Percentiles rank a stretch among this genome's conserved stretches.
phyloP scores from a whole-genome alignment of 2,888 invertebrate genomes.

The Strigamia transsilvanica region DNA sequence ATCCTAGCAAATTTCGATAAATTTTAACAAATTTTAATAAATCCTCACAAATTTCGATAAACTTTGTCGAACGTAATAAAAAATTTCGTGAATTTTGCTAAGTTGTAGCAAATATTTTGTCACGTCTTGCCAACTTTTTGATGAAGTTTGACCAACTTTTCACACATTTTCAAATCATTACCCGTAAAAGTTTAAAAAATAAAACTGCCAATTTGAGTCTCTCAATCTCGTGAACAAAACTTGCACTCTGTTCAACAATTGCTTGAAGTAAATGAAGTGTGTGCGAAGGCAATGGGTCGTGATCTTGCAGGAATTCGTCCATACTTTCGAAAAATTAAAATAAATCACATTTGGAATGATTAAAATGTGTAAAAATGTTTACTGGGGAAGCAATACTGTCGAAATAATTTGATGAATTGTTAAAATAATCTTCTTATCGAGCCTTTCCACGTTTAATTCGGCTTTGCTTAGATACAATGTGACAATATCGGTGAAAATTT shows the following conservation, averaged over 20 bases:
- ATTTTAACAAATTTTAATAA: no score
- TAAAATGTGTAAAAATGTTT: not conserved
- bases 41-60: no score
- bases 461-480: constrained; percentile 41
- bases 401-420: constrained; percentile 37
- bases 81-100: no score
- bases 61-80: no score
- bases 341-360: not conserved
- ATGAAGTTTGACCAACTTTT: no score
- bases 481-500: constrained; percentile 50
- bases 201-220: not conserved
- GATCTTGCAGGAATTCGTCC: constrained; percentile 28
- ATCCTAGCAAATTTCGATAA: no score
- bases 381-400: constrained; percentile 19
- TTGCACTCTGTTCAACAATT: constrained; percentile 23
- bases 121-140: no score
- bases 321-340: constrained; percentile 19
- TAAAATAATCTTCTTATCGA: constrained; percentile 24
- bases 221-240: constrained; percentile 10
- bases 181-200: constrained; percentile 10
- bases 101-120: no score
- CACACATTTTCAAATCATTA: no score
- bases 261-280: constrained; percentile 18
- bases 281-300: constrained; percentile 43
- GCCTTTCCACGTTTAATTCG: constrained; percentile 28